Percentiles rank a stretch among this genome's conserved stretches.
These are phyloP conservation scores for Trissolcus japonicus DNA, from an alignment of 2,888 invertebrate species.

Conservation along the genomic window DNA sequence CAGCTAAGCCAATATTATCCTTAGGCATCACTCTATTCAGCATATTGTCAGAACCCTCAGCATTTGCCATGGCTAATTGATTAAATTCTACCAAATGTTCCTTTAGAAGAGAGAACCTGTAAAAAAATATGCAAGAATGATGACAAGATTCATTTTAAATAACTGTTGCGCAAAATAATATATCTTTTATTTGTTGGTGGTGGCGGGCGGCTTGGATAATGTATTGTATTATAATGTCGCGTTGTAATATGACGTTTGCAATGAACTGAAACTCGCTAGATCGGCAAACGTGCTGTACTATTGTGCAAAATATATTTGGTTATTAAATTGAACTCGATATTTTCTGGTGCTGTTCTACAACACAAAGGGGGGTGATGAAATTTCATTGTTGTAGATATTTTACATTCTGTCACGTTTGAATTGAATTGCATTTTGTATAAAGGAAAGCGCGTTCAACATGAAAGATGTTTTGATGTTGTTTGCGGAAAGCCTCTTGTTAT, in stretches of 20 bases:
- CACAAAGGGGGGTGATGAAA: constrained; percentile 20
- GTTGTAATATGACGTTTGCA: constrained; percentile 6
- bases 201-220: neutral
- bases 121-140: constrained; percentile 59
- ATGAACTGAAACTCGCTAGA: constrained; percentile 5
- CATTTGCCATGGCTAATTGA: constrained; percentile 98
- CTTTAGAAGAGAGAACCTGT: constrained; percentile 94
- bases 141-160: too few species aligned
- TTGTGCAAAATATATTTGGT: constrained; percentile 24
- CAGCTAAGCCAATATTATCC: constrained; percentile 98
- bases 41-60: constrained; percentile 98
- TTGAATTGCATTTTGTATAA: constrained; percentile 33
- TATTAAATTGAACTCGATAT: constrained; percentile 39
- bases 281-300: constrained; percentile 10
- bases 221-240: constrained; percentile 6
- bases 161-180: too few species aligned
- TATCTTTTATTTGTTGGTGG: too few species aligned
- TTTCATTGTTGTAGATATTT: constrained; percentile 19
- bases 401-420: constrained; percentile 34
- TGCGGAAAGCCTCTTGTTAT: constrained; percentile 17
- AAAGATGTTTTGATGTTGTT: constrained; percentile 26
- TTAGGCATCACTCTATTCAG: constrained; percentile 99
- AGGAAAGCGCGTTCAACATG: constrained; percentile 12
- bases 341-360: constrained; percentile 13
- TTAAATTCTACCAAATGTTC: constrained; percentile 99